A percentile compares a stretch with the other conserved stretches of the same genome.
phyloP scores from a whole-genome alignment of 35 echinoderm and acorn worm species.

The Ptychodera flava region DNA sequence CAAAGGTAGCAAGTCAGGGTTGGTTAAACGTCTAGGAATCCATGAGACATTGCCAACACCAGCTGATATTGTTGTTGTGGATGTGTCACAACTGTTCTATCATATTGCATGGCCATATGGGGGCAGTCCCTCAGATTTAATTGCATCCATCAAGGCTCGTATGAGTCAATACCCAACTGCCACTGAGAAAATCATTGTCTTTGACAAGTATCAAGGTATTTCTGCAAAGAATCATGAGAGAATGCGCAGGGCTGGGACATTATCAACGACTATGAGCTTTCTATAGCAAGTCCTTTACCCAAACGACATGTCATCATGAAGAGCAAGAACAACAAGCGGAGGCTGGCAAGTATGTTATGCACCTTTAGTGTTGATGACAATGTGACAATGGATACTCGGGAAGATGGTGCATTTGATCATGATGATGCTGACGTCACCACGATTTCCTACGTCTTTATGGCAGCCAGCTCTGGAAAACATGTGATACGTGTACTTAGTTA shows the following conservation, averaged over 20 bases:
- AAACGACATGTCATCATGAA: too few relatives aligned
- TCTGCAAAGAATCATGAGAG: constrained; percentile 33
- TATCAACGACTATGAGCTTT: constrained; percentile 22
- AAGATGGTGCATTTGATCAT: constrained; percentile 16
- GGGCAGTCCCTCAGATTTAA: constrained; percentile 5
- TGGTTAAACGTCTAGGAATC: constrained; percentile 17
- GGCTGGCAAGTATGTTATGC: constrained; percentile 16
- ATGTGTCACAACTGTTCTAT: background rate
- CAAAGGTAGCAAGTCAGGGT: background rate
- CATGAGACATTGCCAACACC: background rate
- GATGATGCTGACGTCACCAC: constrained; percentile 27
- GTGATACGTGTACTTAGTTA: too few relatives aligned
- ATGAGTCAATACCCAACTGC: constrained; percentile 11
- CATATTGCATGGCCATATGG: constrained; percentile 12
- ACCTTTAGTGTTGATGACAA: constrained; percentile 12
- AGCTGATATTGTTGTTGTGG: background rate
- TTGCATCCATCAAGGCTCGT: constrained; percentile 26
- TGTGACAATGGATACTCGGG: constrained; percentile 15
- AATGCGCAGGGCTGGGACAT: constrained; percentile 12
- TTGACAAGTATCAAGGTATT: constrained; percentile 41
- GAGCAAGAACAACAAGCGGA: constrained; percentile 19
- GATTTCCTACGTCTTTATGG: constrained; percentile 18
- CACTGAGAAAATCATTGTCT: constrained; percentile 42
- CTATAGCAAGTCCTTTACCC: constrained; percentile 4
- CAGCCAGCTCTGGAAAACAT: constrained; percentile 9